Evolutionary conservation across 2,888 invertebrate species (phyloP).

Genomic region (Saturnia pavonia): DNA sequence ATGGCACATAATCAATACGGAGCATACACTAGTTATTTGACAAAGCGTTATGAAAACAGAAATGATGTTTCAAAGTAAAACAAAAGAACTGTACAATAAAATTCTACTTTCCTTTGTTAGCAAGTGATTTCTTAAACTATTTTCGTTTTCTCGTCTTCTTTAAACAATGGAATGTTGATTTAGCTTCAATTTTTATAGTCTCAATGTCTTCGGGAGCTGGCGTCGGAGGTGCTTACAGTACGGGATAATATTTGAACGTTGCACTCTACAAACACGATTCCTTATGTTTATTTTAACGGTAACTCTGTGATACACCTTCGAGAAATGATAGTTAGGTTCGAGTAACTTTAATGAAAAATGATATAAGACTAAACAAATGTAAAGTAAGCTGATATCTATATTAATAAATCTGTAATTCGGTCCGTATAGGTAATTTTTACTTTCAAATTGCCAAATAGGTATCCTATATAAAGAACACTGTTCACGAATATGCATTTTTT

Average conservation of each 20-base stretch:
- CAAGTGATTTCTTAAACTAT: slow-evolving; percentile 1
- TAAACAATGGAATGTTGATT: slow-evolving; percentile 36
- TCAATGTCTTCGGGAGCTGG: slow-evolving; percentile 30
- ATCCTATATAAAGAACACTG: too few species aligned
- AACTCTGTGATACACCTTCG: slow-evolving; percentile 31
- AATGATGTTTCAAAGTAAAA: slow-evolving; percentile 3
- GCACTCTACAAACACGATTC: slow-evolving; percentile 37
- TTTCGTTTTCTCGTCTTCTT: slow-evolving; percentile 14
- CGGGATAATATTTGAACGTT: slow-evolving; percentile 54
- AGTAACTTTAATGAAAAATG: neutral
- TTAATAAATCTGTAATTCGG: too few species aligned
- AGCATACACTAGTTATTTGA: neutral
- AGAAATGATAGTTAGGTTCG: neutral
- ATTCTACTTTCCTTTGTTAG: slow-evolving; percentile 8
- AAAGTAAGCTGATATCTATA: too few species aligned
- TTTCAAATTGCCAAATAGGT: too few species aligned
- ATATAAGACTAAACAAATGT: neutral
- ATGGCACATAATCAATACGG: neutral
- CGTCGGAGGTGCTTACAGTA: slow-evolving; percentile 45
- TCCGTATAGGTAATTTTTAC: too few species aligned
- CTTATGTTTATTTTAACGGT: slow-evolving; percentile 43
- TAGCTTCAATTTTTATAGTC: slow-evolving; percentile 43
- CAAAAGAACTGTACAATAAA: slow-evolving; percentile 1
- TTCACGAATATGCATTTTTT: too few species aligned
- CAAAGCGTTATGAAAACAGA: neutral